Evolutionary conservation across 2,888 invertebrate genomes (phyloP).

Genomic region (Dichetophora obliterata): DNA sequence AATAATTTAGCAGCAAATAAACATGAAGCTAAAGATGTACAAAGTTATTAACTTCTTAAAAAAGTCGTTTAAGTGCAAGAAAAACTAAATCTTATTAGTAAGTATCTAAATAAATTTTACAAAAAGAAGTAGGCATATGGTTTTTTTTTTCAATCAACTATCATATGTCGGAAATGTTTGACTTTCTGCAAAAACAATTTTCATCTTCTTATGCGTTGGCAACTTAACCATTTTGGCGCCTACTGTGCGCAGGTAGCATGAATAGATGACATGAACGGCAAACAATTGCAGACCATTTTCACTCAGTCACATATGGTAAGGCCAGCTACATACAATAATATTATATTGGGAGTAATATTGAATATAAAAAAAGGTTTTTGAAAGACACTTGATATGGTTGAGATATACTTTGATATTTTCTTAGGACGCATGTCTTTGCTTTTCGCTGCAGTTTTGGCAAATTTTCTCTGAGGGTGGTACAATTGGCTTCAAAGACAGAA

Average conservation of each 20-base stretch:
- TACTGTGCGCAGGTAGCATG: slow-evolving; percentile 18
- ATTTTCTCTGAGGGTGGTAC: slow-evolving; percentile 19
- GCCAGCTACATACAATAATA: neutral
- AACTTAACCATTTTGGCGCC: slow-evolving; percentile 9
- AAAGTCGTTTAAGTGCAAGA: too few relatives aligned
- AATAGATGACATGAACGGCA: neutral
- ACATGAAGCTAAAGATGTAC: too few relatives aligned
- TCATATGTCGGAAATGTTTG: too few relatives aligned
- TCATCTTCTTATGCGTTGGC: too few relatives aligned
- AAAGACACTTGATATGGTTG: slow-evolving; percentile 27
- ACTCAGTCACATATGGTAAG: slow-evolving; percentile 33
- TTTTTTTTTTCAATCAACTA: too few relatives aligned
- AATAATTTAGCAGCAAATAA: too few relatives aligned
- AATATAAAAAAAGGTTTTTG: slow-evolving; percentile 12
- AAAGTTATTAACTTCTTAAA: too few relatives aligned
- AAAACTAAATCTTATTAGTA: too few relatives aligned
- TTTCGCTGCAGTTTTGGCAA: neutral
- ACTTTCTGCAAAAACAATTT: too few relatives aligned
- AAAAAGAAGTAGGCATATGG: too few relatives aligned
- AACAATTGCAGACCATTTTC: neutral
- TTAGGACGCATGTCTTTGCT: neutral
- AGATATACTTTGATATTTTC: neutral
- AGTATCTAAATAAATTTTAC: too few relatives aligned
- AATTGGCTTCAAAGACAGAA: neutral
- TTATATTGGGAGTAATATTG: too few relatives aligned